Evolutionary conservation across 2,113 vertebrate genomes (phyloP).

Genomic region (Pteropus alecto): DNA sequence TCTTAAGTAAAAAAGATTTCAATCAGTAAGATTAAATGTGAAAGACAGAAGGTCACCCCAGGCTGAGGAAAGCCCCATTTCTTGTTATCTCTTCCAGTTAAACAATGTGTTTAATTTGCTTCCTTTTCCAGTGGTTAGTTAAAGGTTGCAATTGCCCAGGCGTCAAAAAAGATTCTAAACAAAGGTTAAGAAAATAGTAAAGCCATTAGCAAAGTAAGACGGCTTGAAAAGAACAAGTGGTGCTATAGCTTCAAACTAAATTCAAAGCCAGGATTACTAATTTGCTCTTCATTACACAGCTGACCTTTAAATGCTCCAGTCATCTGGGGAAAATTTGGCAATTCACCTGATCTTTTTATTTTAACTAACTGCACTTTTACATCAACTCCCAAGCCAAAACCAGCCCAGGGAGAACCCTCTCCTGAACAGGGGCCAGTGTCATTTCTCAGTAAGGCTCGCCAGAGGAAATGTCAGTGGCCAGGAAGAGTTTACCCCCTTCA

Average conservation of each 20-base stretch:
- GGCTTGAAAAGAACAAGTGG: not conserved
- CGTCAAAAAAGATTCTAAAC: constrained; percentile 46
- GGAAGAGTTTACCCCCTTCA: not conserved
- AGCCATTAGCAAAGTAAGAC: not conserved
- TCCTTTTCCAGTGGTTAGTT: not conserved
- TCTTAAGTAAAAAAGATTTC: not conserved
- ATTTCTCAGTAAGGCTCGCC: not conserved
- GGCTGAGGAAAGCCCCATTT: not conserved
- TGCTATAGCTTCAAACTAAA: not conserved
- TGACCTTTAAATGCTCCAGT: constrained; percentile 39
- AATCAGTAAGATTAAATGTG: not conserved
- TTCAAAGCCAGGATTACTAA: not conserved
- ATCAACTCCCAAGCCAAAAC: not conserved
- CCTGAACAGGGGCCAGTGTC: not conserved
- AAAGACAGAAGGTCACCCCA: not conserved
- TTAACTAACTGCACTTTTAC: not conserved
- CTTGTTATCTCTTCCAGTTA: not conserved
- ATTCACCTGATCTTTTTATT: not conserved
- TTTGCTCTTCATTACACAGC: constrained; percentile 30
- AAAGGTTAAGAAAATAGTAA: constrained; percentile 49
- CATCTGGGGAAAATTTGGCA: not conserved
- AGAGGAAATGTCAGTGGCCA: not conserved
- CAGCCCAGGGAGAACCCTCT: not conserved
- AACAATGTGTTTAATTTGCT: constrained; percentile 27
- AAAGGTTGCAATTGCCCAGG: constrained; percentile 18